Base-by-base conservation (phyloP, 2,888 invertebrate species). In the Epsilonema sp. region DNA sequence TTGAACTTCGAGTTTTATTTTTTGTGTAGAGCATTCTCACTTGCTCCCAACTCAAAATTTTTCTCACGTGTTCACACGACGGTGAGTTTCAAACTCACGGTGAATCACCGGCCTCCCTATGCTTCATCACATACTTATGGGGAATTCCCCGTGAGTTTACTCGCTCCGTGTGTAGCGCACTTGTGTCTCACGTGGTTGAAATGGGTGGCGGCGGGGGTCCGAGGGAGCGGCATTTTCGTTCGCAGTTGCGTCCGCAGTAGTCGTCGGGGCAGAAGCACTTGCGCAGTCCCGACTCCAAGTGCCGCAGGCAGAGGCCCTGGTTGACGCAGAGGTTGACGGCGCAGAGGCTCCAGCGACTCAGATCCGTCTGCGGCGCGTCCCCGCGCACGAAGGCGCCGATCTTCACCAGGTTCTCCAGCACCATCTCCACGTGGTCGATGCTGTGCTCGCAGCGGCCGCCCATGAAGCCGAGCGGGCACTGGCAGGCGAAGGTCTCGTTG, bases 301-400 rank as follows among this genome's bases (percentile, higher is more conserved):
- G 8, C 31, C 31, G 31, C 8, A 31, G 31, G 31, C 31, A 31
- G 16, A 31, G 8, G 11, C 31, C 31, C 11, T 16, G 11, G 31
- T 31, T 31, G 31, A 31, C 31, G 31, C 31, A 31, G 16, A 13
- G 8, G 31, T 31, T 31, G 31, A 16, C 16, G 11, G 8, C 16
- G 31, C 31, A 31, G 11, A 31, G 31, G 31, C 8, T 8, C 31
- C 31, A 31, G 11, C 31, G 31, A 16, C 16, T 8, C 31, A 13
- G 31, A 16, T 31, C 45, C 13, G 47, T 51, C 37, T 49, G 52
- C 25, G 54, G 53, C 23, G 40, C 40, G 25, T 53, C 42, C 2
- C 79, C 78, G 2, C 85, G 80, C 1, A 87, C 89, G 70, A 87
- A 90, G 65, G 87, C 87, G 25, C 92, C 92, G 53, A 90, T 77